phyloP scores from a whole-genome alignment of 2,888 invertebrate genomes.

The Galerucella calmariensis region DNA sequence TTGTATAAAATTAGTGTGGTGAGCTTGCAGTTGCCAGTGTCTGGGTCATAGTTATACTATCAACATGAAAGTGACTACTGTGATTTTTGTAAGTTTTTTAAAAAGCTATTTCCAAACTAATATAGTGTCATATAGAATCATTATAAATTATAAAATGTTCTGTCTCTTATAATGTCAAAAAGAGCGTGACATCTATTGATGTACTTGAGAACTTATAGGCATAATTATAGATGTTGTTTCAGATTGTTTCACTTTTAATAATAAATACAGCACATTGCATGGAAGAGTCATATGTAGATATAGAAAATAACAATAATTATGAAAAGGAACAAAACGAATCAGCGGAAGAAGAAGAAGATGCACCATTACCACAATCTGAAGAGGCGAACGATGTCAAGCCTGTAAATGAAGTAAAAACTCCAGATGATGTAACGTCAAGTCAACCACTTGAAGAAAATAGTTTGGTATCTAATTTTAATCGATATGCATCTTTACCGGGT shows the following conservation, averaged over 20 bases:
- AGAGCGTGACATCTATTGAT: too few species aligned
- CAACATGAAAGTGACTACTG: conserved; percentile 33
- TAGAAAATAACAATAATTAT: not conserved
- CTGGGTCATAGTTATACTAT: conserved; percentile 17
- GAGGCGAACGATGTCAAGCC: not conserved
- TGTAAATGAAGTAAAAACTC: not conserved
- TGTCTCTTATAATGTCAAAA: too few species aligned
- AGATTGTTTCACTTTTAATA: not conserved
- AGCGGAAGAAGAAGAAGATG: not conserved
- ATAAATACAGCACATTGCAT: not conserved
- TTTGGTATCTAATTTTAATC: conserved; percentile 3
- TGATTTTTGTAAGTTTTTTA: conserved; percentile 31
- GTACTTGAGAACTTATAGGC: too few species aligned
- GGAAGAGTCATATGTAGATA: not conserved
- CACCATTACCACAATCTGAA: not conserved
- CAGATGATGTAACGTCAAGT: conserved; percentile 1
- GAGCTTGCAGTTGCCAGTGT: conserved; percentile 14
- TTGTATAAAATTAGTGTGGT: conserved; percentile 29
- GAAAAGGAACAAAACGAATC: not conserved
- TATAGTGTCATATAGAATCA: too few species aligned
- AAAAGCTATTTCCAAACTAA: too few species aligned
- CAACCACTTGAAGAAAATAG: not conserved
- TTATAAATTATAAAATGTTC: too few species aligned
- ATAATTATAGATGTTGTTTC: not conserved
- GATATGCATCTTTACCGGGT: not conserved